phyloP scores from a whole-genome alignment of 2,797 vertebrate species.

The Xenopus petersii region DNA sequence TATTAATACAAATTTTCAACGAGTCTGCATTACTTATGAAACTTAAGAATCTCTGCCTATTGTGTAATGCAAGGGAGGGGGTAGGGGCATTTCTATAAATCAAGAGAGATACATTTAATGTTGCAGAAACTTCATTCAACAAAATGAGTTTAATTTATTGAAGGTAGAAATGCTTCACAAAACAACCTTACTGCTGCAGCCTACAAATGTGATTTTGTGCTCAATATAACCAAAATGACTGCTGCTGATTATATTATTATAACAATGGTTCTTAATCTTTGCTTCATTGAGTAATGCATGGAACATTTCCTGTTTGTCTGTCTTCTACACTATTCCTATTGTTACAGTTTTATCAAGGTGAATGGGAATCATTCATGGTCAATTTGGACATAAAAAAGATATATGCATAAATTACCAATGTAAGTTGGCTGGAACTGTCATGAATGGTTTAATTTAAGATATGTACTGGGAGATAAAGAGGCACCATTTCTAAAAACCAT shows the following conservation, averaged over 20 bases:
- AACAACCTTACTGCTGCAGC: slow-evolving; percentile 6
- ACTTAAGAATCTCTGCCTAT: background rate
- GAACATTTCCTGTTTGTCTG: slow-evolving; percentile 10
- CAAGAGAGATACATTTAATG: slow-evolving; percentile 8
- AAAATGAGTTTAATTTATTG: slow-evolving; percentile 21
- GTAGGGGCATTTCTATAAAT: slow-evolving; percentile 27
- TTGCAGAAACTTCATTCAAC: background rate
- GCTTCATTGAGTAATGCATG: slow-evolving; percentile 24
- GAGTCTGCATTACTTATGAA: slow-evolving; percentile 10
- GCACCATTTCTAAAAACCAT: no score
- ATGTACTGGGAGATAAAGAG: no score
- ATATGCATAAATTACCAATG: slow-evolving; percentile 31
- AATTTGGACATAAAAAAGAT: slow-evolving; percentile 29
- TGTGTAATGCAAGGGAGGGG: slow-evolving; percentile 1
- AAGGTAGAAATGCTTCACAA: slow-evolving; percentile 3
- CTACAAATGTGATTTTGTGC: slow-evolving; percentile 10
- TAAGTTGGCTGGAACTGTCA: slow-evolving; percentile 12
- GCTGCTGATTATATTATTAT: slow-evolving; percentile 5
- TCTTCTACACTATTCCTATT: slow-evolving; percentile 20
- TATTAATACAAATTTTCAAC: slow-evolving; percentile 1
- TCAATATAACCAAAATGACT: slow-evolving; percentile 7
- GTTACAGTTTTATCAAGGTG: slow-evolving; percentile 33
- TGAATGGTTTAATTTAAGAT: no score
- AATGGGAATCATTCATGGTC: slow-evolving; percentile 30
- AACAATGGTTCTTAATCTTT: slow-evolving; percentile 24